phyloP scores from a whole-genome alignment of 2,888 invertebrate species.

The Agrochola circellaris region DNA sequence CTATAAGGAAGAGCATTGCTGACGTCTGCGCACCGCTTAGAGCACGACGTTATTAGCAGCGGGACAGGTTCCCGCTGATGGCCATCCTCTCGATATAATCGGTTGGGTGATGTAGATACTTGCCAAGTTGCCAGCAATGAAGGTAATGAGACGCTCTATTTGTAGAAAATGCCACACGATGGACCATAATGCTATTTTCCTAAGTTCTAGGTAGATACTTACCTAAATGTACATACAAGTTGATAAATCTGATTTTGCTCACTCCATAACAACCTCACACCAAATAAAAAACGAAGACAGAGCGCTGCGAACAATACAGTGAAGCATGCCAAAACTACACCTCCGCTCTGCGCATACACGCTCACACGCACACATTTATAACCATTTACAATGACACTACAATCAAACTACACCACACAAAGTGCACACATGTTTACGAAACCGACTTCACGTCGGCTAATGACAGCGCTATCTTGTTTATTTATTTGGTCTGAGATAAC shows the following conservation, averaged over 20 bases:
- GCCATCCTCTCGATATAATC: constrained; percentile 39
- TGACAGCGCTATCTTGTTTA: too few relatives aligned
- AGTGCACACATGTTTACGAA: too few relatives aligned
- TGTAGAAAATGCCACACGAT: constrained; percentile 10
- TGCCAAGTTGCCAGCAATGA: constrained; percentile 19
- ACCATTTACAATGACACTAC: too few relatives aligned
- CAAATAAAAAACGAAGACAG: too few relatives aligned
- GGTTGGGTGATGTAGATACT: constrained; percentile 16
- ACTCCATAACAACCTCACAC: too few relatives aligned
- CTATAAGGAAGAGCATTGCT: constrained; percentile 26
- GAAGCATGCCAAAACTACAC: too few relatives aligned
- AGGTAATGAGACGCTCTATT: constrained; percentile 28
- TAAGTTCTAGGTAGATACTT: neutral
- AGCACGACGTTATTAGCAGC: constrained; percentile 24
- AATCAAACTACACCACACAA: too few relatives aligned
- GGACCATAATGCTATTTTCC: constrained; percentile 3
- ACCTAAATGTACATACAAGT: neutral
- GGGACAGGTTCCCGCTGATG: constrained; percentile 44
- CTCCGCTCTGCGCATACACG: too few relatives aligned
- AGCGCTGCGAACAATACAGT: too few relatives aligned
- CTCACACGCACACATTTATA: too few relatives aligned
- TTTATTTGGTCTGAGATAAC: too few relatives aligned
- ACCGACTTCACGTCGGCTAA: too few relatives aligned
- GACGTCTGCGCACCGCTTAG: constrained; percentile 3
- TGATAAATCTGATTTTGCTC: neutral